A percentile compares a stretch with the other conserved stretches of the same genome.
phyloP scores from a whole-genome alignment of 2,113 vertebrate species.

The Phyllopteryx taeniolatus region DNA sequence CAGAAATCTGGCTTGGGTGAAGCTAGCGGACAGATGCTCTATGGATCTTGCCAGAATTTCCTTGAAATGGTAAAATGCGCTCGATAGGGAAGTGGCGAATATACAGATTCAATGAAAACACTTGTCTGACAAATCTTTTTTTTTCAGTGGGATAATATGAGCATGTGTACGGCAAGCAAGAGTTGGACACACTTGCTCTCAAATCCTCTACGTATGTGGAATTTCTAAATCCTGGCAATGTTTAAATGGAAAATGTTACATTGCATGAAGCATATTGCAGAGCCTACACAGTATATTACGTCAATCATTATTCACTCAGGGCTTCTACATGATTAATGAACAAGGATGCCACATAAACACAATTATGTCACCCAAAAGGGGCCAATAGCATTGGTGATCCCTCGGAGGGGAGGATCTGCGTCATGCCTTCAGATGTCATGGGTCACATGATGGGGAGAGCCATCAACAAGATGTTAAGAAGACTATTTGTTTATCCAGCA shows the following conservation, averaged over 20 bases:
- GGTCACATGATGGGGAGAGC: constrained; percentile 9
- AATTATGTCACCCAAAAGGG: constrained; percentile 16
- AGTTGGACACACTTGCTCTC: neutral
- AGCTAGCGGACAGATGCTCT: neutral
- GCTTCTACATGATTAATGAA: constrained; percentile 18
- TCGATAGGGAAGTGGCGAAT: neutral
- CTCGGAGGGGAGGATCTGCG: constrained; percentile 20
- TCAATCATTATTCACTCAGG: neutral
- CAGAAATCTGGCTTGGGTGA: neutral
- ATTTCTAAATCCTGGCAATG: neutral
- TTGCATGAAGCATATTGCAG: neutral
- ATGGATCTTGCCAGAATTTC: constrained; percentile 3
- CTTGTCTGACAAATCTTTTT: neutral
- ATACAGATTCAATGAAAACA: neutral
- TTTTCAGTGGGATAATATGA: neutral
- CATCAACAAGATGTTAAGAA: constrained; percentile 10
- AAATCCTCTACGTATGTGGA: neutral
- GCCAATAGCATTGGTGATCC: neutral
- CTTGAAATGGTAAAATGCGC: neutral
- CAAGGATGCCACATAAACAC: constrained; percentile 20
- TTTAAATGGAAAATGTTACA: neutral
- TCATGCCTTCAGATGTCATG: constrained; percentile 20
- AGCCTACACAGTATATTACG: neutral
- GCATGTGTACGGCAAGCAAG: no score
- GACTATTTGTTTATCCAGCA: constrained; percentile 31